Evolutionary conservation across 2,113 vertebrate genomes (phyloP).

Genomic region (Sturnira hondurensis): DNA sequence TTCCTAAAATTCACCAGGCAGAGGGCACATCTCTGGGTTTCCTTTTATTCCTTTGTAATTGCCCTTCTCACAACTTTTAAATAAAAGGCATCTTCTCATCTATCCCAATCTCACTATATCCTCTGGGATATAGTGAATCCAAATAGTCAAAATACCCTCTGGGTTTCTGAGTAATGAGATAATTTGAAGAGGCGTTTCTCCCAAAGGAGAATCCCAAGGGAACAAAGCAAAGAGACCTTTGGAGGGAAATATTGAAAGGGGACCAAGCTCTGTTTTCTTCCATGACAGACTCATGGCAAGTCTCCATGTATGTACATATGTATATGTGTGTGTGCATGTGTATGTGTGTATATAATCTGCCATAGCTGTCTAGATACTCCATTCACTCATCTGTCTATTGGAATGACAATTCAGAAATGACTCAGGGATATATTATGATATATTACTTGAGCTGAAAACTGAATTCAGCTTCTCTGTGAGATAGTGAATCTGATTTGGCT

Average conservation of each 20-base stretch:
- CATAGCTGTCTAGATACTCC: not conserved
- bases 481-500: not conserved
- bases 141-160: not conserved
- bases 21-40: not conserved
- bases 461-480: not conserved
- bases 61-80: not conserved
- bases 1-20: not conserved
- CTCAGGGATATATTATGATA: not conserved
- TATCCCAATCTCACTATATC: not conserved
- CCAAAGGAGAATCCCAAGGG: not conserved
- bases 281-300: not conserved
- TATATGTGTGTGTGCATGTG: fast-evolving
- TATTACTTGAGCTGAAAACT: not conserved
- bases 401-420: not conserved
- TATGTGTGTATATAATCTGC: not conserved
- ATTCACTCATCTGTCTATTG: not conserved
- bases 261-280: not conserved
- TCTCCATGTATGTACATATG: fast-evolving
- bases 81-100: not conserved
- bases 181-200: not conserved
- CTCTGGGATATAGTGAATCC: no score
- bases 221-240: not conserved
- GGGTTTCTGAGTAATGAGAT: not conserved
- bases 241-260: not conserved
- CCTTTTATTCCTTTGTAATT: not conserved